Percentiles rank a stretch among this genome's conserved stretches.
phyloP scores from a whole-genome alignment of 2,888 invertebrate species.

The Coelogynopora nodosa region DNA sequence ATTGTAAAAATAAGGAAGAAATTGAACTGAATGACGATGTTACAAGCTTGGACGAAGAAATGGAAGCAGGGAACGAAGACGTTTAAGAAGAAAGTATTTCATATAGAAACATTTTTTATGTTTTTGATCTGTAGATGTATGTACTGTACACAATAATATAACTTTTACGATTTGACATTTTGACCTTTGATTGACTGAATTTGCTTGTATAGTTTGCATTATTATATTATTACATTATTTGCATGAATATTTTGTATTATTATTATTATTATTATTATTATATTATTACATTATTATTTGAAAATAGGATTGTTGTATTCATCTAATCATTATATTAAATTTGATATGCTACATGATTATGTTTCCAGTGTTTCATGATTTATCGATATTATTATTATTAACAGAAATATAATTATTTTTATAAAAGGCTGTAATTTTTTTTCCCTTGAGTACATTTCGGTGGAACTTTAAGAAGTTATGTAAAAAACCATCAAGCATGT shows the following conservation, averaged over 20 bases:
- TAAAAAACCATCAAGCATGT: not conserved
- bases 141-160: not conserved
- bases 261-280: too few species aligned
- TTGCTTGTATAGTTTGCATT: constrained; percentile 13
- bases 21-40: too few species aligned
- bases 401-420: not conserved
- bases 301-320: not conserved
- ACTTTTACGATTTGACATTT: constrained; percentile 18
- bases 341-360: not conserved
- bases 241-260: not conserved
- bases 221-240: not conserved
- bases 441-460: not conserved
- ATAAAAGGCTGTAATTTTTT: not conserved
- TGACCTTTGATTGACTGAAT: constrained; percentile 5
- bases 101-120: constrained; percentile 33
- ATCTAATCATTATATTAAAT: not conserved
- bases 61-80: constrained; percentile 1
- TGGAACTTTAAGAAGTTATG: not conserved
- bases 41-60: too few species aligned
- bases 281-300: not conserved
- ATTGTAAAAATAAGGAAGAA: too few species aligned
- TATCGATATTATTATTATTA: not conserved
- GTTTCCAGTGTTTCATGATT: not conserved
- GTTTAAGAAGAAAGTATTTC: not conserved
- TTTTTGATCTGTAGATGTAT: constrained; percentile 30